Conservation (phyloP, 2,888 invertebrate species). For the Nemoura dubitans region DNA sequence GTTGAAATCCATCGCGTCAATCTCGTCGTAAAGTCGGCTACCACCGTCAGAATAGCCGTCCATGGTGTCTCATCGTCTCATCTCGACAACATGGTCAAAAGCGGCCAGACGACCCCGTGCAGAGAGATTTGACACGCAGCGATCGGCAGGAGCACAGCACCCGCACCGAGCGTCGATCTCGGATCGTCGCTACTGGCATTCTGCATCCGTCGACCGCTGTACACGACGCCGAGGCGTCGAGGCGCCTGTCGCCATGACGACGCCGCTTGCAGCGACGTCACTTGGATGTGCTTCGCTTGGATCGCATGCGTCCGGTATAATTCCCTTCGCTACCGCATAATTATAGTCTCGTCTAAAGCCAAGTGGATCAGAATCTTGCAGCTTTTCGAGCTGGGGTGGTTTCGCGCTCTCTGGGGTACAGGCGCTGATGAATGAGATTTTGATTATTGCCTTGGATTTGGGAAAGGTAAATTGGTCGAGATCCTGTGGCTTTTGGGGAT, state of each 20-base stretch:
- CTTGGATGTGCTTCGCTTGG: no score
- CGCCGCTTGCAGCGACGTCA: slow-evolving; percentile 9
- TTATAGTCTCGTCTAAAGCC: background rate
- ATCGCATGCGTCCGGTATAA: background rate
- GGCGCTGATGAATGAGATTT: no score
- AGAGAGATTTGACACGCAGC: background rate
- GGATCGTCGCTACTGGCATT: background rate
- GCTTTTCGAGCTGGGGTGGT: background rate
- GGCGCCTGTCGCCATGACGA: slow-evolving; percentile 23
- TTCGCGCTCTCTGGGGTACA: no score
- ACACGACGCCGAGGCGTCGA: slow-evolving; percentile 33
- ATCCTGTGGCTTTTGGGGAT: no score
- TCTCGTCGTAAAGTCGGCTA: slow-evolving; percentile 48
- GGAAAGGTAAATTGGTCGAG: no score
- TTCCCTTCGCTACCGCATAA: background rate
- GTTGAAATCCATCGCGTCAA: slow-evolving; percentile 50
- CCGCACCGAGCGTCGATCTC: background rate
- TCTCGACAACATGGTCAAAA: background rate
- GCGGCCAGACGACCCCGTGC: slow-evolving; percentile 14
- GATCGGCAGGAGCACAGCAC: background rate
- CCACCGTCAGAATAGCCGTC: slow-evolving; percentile 37
- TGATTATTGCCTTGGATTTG: no score
- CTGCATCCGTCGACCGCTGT: background rate
- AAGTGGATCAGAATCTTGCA: background rate
- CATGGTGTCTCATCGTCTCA: slow-evolving; percentile 31